Evolutionary conservation across 2,888 invertebrate species (phyloP), one percentile per base, ranked within the genome.

Genomic region (Plagodis dolabraria): DNA sequence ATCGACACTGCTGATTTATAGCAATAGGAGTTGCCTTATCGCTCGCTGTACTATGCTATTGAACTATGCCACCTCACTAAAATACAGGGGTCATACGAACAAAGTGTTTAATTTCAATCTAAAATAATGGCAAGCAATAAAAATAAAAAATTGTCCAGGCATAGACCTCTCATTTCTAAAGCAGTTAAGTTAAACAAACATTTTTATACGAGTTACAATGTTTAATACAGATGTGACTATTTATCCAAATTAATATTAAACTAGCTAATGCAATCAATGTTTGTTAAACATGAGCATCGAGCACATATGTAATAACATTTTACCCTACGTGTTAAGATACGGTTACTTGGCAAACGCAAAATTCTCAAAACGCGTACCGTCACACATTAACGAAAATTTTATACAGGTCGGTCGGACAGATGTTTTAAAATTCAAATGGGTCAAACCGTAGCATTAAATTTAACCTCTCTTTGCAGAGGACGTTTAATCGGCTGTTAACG

Each of bases 1-100:
- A 90, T 92, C 92, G 93, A 93, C 93, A 90, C 85, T 76, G 63
- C 84, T 92, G 93, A 93, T 93, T 93, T 93, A 93, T 91, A 74
- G 83, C 78, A 40, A 46, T 54, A 54, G 73, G 71, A 79, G 78
- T 77, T 71, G 69, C 80, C 83, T 82, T 90, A 89, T 90, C 89
- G 83, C 81, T 77, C 80, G 71, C 65, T 68, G 44, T 55, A 49
- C 46, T 63, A 45, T 60, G 51, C 61, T 60, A 59, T 68, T 53
- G 57, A 64, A 64, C 65, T 57, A 46, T 47, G 56, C 54, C 67
- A 67, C 69, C 69, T 69, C 54, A 56, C 63, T 64, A 65, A 57
- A 69, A 67, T 53, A 43, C 60, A 51, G 59, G 66, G 64, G 67
- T 59, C 63, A 67, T 56, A 44, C 42, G 55, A 44, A 66, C 65